phyloP scores from a whole-genome alignment of 2,113 vertebrate species.

The Poicephalus gulielmi region DNA sequence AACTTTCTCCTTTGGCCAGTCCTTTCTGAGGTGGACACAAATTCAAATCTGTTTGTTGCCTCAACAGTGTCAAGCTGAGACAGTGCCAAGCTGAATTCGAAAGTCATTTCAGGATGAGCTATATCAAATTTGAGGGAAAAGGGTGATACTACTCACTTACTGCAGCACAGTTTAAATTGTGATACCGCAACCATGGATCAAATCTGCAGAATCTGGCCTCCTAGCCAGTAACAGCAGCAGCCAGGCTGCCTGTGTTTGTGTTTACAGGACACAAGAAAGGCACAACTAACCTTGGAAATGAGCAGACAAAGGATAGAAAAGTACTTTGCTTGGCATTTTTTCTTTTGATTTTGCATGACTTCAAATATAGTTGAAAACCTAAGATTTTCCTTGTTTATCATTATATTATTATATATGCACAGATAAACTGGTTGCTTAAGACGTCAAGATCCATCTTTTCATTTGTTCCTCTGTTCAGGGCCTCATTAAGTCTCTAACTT shows the following conservation, averaged over 20 bases:
- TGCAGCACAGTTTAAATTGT: not conserved
- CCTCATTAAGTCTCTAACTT: not conserved
- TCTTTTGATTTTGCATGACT: not conserved
- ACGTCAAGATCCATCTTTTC: not conserved
- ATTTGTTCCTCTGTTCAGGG: not conserved
- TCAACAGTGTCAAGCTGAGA: not conserved
- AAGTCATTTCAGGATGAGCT: not conserved
- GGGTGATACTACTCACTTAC: not conserved
- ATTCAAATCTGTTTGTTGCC: not conserved
- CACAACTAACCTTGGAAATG: not conserved
- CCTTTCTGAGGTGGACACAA: not conserved
- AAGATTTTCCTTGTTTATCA: not conserved
- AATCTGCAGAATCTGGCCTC: not conserved
- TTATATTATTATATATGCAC: not conserved
- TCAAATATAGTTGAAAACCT: not conserved
- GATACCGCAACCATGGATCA: not conserved
- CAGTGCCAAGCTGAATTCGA: not conserved
- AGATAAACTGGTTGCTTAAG: not conserved
- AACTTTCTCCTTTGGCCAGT: not conserved
- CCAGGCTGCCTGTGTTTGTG: not conserved
- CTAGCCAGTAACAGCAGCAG: not conserved
- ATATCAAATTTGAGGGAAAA: not conserved
- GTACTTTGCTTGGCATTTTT: not conserved
- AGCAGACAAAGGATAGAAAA: not conserved
- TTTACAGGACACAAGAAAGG: not conserved